Base-by-base conservation (phyloP, 2,113 vertebrate species). In the Chlorodrepanis virens region DNA sequence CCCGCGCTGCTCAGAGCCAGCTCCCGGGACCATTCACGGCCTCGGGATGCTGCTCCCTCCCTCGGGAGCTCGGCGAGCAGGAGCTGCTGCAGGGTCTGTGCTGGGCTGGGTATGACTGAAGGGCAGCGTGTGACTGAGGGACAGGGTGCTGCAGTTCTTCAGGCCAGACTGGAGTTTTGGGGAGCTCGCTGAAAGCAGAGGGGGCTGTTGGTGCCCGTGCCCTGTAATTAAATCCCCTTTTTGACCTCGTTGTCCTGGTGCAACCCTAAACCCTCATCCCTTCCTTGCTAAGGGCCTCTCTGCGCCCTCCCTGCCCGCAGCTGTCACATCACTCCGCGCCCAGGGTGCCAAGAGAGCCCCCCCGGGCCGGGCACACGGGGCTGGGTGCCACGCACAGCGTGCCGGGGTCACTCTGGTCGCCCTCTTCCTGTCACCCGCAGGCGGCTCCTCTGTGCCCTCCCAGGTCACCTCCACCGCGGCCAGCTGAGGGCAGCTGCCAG, bases 1-100 rank as follows among this genome's bases (percentile, higher is more conserved):
- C 39, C 54, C 33, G 8, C 25, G 18, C 75, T 39, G 50, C 7
- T 8, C 56, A 23, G 56, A 59, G 75, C 44, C 14, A 1, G 3
- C 2, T 0, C 37, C 21, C 5, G 0, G 5, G 37, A 3, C 14
- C 0, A 0, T 22, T 70, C 22, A 18, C 22, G 25, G 52, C 39
- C 45, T 10, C 4, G 50, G 22, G 40, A 19, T 25, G 60, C 72
- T 37, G 7, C 3, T 35, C 33, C 19, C 15, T 83, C 1, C 42
- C 72, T n/a, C 0, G 3, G 60, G 45, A 80, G 33, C 28, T 52
- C 37, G 25, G 37, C 22, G 9, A 28, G 60, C 2, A 2, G 54
- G 31, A 83, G 53, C 25, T 60, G 52, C 31, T 75, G 56, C 20
- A 6, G 68, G 60, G 29, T 40, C 42, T 28, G 50, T 10, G 52